Evolutionary conservation across 2,888 invertebrate genomes (phyloP).

Genomic region (Apotomis turbidana): DNA sequence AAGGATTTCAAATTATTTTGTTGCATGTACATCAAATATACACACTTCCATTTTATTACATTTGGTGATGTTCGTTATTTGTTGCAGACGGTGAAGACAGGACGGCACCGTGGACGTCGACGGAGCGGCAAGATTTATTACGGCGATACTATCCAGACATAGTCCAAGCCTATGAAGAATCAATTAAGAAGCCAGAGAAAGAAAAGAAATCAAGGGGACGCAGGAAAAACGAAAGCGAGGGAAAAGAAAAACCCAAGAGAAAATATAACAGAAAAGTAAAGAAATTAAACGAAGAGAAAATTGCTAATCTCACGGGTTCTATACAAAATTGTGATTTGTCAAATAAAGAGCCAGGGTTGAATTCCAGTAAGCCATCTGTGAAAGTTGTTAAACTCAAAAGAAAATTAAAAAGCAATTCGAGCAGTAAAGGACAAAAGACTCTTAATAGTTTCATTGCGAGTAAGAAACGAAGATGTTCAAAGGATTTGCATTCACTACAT

Average conservation of each 20-base stretch:
- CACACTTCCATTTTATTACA: neutral
- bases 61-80: neutral
- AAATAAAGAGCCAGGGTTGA: conserved; percentile 49
- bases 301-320: conserved; percentile 57
- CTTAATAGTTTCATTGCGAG: conserved; percentile 70
- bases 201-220: conserved; percentile 64
- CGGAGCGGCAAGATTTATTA: conserved; percentile 87
- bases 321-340: conserved; percentile 56
- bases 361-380: conserved; percentile 64
- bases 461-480: conserved; percentile 62
- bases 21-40: neutral
- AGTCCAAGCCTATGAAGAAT: conserved; percentile 83
- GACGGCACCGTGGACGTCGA: conserved; percentile 85
- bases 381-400: conserved; percentile 74
- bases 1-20: conserved; percentile 24
- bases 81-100: conserved; percentile 70
- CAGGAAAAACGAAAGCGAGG: conserved; percentile 60
- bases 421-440: conserved; percentile 65
- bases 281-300: conserved; percentile 49
- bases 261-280: conserved; percentile 70
- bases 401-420: conserved; percentile 62
- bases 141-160: conserved; percentile 85
- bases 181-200: conserved; percentile 80
- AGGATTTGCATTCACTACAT: conserved; percentile 51
- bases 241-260: conserved; percentile 65